Evolutionary conservation across 2,888 invertebrate genomes (phyloP), one percentile per base, ranked within the genome.

Genomic region (Drosophila falleni): DNA sequence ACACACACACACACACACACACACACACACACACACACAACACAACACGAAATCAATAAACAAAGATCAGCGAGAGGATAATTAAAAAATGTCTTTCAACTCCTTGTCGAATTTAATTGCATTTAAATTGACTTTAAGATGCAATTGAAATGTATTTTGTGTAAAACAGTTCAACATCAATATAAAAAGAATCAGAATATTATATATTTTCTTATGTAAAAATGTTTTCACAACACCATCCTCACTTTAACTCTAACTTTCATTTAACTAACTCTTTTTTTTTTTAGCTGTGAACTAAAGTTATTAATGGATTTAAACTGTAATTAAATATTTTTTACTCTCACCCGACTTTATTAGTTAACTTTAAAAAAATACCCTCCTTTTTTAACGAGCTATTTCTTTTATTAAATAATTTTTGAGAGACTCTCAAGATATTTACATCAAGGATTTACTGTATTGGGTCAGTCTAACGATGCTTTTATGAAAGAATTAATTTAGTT

Each of bases 1-100:
- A 63, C 55, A 60, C 56, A 47, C 39, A 61, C 35, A 35, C 15
- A 29, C 35, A 31, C 9, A 64, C 56, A 61, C 62, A 51, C 51
- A 56, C 39, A 47, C 42, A 47, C 33, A n/a, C 33, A 39, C 26
- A 71, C 53, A 56, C 54, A 4, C 29, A 29, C 29, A 6, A 29
- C 8, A 46, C 37, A 55, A 46, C 37, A 55, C 23, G 50, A 39
- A 42, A 41, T 44, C 55, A 44, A 56, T 56, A 56, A 35, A 33
- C 55, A 33, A 35, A 44, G 54, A 61, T 44, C 44, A 23, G 33
- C 10, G n/a, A 8, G 33, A 10, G 10, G 23, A 35, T 35, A 46
- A 35, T 39, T 26, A 35, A 15, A 51, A 37, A 51, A 16, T 31
- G 51, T 35, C 53, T 37, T 15, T 39, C 37, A 26, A 26, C 39